phyloP scores from a whole-genome alignment of 2,888 invertebrate species.

The Philopedon plagiatum region DNA sequence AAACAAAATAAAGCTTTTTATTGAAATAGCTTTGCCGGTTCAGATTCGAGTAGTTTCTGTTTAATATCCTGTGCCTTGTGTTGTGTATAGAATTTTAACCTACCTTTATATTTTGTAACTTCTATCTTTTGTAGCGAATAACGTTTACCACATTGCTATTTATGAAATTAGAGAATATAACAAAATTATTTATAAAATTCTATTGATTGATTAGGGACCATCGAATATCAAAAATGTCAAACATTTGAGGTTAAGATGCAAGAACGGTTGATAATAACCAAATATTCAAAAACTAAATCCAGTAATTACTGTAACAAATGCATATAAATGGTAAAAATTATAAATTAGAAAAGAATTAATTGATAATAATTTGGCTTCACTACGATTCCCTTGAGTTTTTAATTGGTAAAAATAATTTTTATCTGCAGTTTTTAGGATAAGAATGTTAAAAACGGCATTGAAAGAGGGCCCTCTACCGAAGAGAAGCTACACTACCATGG shows the following conservation, averaged over 20 bases:
- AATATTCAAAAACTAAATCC: too few relatives aligned
- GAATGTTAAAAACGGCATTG: not conserved
- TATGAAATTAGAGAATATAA: not conserved
- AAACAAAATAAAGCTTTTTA: slow-evolving; percentile 11
- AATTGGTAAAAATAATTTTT: not conserved
- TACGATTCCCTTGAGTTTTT: too few relatives aligned
- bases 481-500: not conserved
- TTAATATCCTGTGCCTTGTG: not conserved
- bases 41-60: too few relatives aligned
- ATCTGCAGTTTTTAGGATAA: not conserved
- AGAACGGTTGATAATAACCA: too few relatives aligned
- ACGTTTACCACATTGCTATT: not conserved
- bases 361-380: too few relatives aligned
- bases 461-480: not conserved
- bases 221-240: not conserved
- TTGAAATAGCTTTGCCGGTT: not conserved
- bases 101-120: not conserved
- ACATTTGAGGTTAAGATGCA: too few relatives aligned
- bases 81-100: too few relatives aligned
- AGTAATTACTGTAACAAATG: too few relatives aligned
- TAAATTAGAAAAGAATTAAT: too few relatives aligned
- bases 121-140: not conserved
- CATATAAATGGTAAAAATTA: too few relatives aligned
- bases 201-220: too few relatives aligned
- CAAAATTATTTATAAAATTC: not conserved